phyloP scores from a whole-genome alignment of 2,797 vertebrate species.

The Takifugu ocellatus region DNA sequence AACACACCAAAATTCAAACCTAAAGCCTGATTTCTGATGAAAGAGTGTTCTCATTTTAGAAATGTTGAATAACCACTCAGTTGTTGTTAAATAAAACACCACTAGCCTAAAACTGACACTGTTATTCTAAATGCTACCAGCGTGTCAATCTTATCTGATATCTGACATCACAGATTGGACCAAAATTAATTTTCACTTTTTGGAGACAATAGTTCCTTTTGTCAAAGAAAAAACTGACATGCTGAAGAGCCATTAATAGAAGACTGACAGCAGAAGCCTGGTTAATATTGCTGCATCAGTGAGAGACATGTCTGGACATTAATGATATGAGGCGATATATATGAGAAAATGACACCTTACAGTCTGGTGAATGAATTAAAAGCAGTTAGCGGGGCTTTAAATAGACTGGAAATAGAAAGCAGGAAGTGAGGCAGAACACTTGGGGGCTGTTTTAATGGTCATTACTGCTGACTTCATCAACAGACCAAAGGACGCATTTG shows the following conservation, averaged over 20 bases:
- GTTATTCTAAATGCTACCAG: too few species aligned
- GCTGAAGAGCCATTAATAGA: constrained; percentile 43
- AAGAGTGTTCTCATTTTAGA: too few species aligned
- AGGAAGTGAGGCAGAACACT: constrained; percentile 14
- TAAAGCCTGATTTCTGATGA: too few species aligned
- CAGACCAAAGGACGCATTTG: too few species aligned
- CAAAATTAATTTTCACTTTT: not conserved
- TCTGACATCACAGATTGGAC: too few species aligned
- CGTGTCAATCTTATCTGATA: too few species aligned
- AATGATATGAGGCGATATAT: constrained; percentile 13
- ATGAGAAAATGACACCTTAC: constrained; percentile 7
- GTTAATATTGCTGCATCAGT: constrained; percentile 15
- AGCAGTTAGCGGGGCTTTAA: constrained; percentile 7
- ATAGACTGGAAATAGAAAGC: constrained; percentile 10
- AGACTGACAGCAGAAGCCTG: constrained; percentile 41
- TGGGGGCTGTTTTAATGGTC: too few species aligned
- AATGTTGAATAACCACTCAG: too few species aligned
- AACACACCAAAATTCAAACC: too few species aligned
- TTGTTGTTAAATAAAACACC: too few species aligned
- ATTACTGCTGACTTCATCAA: too few species aligned
- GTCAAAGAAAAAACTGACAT: constrained; percentile 29
- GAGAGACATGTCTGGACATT: constrained; percentile 30
- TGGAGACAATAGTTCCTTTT: not conserved
- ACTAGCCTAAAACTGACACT: too few species aligned
- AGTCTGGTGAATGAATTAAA: constrained; percentile 8